A percentile compares a stretch with the other conserved stretches of the same genome.
Conservation (phyloP, 2,888 invertebrate species). For the Exocentrus adspersus region DNA sequence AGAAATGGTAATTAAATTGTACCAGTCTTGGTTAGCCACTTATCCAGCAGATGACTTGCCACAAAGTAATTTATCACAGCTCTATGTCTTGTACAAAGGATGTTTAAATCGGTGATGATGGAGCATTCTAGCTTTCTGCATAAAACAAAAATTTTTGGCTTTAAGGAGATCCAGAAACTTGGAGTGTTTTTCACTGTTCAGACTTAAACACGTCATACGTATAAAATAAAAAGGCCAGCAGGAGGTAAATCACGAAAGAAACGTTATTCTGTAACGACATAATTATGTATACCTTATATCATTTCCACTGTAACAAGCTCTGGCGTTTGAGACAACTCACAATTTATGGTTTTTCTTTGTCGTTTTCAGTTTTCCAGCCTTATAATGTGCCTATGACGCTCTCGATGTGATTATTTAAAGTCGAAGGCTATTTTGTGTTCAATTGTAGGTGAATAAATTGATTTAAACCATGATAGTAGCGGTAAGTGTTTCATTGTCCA, state of each 20-base stretch:
- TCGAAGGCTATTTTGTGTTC: constrained; percentile 12
- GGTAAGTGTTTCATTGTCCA: neutral
- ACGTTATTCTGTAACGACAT: neutral
- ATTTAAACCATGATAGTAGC: neutral
- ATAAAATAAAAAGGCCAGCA: constrained; percentile 7
- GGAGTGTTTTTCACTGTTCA: too few species aligned
- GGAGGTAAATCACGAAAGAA: neutral
- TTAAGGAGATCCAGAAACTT: too few species aligned
- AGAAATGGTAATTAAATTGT: neutral
- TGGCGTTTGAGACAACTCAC: constrained; percentile 3
- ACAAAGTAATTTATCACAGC: too few species aligned
- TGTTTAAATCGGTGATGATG: too few species aligned
- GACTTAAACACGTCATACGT: too few species aligned
- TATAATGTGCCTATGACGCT: constrained; percentile 13
- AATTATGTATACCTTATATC: constrained; percentile 7
- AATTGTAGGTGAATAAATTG: neutral
- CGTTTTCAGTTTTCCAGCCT: constrained; percentile 10
- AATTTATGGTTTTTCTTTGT: constrained; percentile 22
- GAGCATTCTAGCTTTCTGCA: too few species aligned
- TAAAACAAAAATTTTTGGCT: too few species aligned
- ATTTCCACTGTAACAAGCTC: neutral
- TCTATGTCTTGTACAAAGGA: too few species aligned
- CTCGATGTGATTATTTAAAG: constrained; percentile 9
- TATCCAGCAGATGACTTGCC: too few species aligned
- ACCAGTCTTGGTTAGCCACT: too few species aligned